phyloP scores from a whole-genome alignment of 2,113 vertebrate species.

The Macrotus californicus region DNA sequence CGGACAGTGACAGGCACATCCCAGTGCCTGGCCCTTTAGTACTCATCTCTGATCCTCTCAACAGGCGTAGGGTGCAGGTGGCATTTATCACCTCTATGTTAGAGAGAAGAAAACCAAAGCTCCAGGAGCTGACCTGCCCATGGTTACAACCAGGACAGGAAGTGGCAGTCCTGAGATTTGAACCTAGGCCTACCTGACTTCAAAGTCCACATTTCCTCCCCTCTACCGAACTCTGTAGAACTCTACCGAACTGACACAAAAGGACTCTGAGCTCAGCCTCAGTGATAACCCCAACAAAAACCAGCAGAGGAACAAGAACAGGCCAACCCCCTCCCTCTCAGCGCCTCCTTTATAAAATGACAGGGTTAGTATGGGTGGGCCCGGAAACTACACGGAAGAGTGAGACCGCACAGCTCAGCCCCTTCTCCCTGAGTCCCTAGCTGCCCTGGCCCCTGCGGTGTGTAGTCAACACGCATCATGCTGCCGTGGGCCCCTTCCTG shows the following conservation, averaged over 20 bases:
- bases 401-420: not conserved
- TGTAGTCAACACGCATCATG: rapidly evolving
- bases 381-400: not conserved
- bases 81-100: not conserved
- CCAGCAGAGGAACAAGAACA: not conserved
- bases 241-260: not conserved
- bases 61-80: not conserved
- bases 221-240: constrained; percentile 1
- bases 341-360: not conserved
- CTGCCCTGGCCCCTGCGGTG: not conserved
- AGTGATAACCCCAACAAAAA: not conserved
- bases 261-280: not conserved
- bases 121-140: not conserved
- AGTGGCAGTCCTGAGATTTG: not conserved
- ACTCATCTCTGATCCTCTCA: constrained; percentile 23
- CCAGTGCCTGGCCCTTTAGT: not conserved
- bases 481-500: no score
- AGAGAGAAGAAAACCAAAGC: not conserved
- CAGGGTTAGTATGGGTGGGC: not conserved
- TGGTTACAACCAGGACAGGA: not conserved
- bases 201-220: not conserved
- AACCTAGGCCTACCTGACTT: not conserved
- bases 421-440: not conserved
- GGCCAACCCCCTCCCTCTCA: not conserved
- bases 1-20: not conserved